Evolutionary conservation across 2,888 invertebrate species (phyloP), one percentile per base, ranked within the genome.

Genomic region (Cantharis lateralis): DNA sequence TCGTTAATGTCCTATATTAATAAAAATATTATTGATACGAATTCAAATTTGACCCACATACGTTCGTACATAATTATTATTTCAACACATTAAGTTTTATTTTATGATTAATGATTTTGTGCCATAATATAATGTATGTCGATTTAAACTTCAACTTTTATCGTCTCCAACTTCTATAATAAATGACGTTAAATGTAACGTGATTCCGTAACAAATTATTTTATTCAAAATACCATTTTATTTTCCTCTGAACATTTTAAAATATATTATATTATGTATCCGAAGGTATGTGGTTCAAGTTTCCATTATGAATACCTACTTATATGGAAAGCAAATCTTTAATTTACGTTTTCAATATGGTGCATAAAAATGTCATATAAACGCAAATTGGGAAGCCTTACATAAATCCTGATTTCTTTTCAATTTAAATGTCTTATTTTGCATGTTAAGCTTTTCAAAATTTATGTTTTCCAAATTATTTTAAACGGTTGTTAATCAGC

Each of bases 61-160:
- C 48, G n/a, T 20, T 20, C 20, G 24, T 13, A 66, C 64, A n/a
- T 66, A 66, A 66, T 66, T 66, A 66, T 66, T 66, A 66, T 66
- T 66, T 66, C 64, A 66, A 66, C 64, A 66, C 64, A 66, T 66
- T 66, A 66, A 66, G 64, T 66, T 24, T 66, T 48, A 48, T 48
- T 66, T 66, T 66, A 66, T 66, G 64, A 66, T 66, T 66, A 66
- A 66, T 66, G 64, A 66, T 20, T 66, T 66, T 20, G 11, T 66
- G 13, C 64, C 24, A 20, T 66, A 18, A 18, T 18, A 24, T 20
- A 20, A 66, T 66, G 64, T 20, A 66, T 66, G 20, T 20, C 18
- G 24, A 66, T 48, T 66, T 66, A 66, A 66, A 66, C 64, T 66
- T 66, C 64, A 24, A 66, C 24, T 66, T 66, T 18, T 66, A 66